These are phyloP conservation scores for Busseola fusca DNA, from an alignment of 2,888 invertebrate genomes.

Conservation along the genomic window DNA sequence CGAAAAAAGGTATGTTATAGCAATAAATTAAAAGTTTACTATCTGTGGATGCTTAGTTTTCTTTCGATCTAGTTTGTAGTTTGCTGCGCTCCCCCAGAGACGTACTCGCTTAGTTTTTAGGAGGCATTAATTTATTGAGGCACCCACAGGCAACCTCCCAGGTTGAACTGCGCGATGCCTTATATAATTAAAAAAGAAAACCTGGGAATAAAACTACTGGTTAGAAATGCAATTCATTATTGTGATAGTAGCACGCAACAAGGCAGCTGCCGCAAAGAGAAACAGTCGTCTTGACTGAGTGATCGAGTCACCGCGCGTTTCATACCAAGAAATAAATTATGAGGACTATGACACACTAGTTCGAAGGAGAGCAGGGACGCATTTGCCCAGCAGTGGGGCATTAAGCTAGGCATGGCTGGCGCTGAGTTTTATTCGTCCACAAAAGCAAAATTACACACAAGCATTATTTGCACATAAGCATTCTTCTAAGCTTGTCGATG, in stretches of 20 bases:
- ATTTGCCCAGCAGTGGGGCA: too few relatives aligned
- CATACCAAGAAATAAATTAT: constrained; percentile 34
- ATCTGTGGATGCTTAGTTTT: not conserved
- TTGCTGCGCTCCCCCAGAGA: not conserved
- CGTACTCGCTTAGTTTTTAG: not conserved
- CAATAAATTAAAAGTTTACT: not conserved
- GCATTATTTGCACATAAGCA: too few relatives aligned
- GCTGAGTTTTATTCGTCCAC: not conserved
- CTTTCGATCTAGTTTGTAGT: not conserved
- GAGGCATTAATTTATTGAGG: not conserved
- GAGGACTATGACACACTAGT: not conserved
- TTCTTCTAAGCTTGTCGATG: too few relatives aligned
- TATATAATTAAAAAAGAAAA: not conserved
- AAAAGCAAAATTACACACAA: not conserved
- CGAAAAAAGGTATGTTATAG: constrained; percentile 79
- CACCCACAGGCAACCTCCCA: not conserved
- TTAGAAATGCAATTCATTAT: constrained; percentile 38
- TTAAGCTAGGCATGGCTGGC: constrained; percentile 1
- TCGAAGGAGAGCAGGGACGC: too few relatives aligned
- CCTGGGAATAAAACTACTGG: not conserved
- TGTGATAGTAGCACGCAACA: constrained; percentile 27
- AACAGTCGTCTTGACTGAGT: constrained; percentile 49
- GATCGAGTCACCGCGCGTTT: constrained; percentile 42
- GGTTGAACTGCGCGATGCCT: not conserved
- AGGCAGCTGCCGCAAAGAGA: constrained; percentile 33